phyloP scores from a whole-genome alignment of 2,113 vertebrate genomes.

The Barbus barbus region DNA sequence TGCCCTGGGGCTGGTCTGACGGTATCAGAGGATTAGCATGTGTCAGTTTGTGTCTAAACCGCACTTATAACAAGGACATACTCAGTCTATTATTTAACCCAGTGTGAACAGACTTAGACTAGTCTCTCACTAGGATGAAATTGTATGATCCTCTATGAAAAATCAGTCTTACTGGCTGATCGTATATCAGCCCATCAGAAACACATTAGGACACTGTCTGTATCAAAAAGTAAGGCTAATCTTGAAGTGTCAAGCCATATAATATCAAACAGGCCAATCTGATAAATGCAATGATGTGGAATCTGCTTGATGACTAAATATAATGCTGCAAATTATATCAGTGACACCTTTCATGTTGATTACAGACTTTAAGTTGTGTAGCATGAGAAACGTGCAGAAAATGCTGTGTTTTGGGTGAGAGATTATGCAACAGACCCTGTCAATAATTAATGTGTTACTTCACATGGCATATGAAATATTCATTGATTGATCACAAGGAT shows the following conservation, averaged over 20 bases:
- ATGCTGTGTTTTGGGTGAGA: conserved; percentile 21
- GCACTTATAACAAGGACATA: not conserved
- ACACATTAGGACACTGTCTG: not conserved
- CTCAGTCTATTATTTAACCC: not conserved
- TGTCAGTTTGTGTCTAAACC: not conserved
- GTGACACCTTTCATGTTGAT: not conserved
- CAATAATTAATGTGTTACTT: conserved; percentile 51
- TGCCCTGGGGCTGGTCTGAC: conserved; percentile 22
- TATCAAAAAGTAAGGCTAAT: not conserved
- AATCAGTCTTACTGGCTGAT: not conserved
- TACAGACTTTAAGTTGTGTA: not conserved
- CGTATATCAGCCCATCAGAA: not conserved
- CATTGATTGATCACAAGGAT: conserved; percentile 41
- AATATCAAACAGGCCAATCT: not conserved
- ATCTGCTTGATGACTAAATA: not conserved
- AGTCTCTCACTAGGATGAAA: not conserved
- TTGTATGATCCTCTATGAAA: not conserved
- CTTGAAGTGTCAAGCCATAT: not conserved
- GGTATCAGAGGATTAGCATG: conserved; percentile 22
- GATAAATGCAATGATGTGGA: not conserved
- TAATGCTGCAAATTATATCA: not conserved
- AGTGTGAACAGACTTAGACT: not conserved
- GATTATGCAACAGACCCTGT: conserved; percentile 36
- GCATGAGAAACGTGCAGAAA: not conserved
- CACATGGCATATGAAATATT: conserved; percentile 48